phyloP scores from a whole-genome alignment of 2,888 invertebrate species.

The Urechis unicinctus region DNA sequence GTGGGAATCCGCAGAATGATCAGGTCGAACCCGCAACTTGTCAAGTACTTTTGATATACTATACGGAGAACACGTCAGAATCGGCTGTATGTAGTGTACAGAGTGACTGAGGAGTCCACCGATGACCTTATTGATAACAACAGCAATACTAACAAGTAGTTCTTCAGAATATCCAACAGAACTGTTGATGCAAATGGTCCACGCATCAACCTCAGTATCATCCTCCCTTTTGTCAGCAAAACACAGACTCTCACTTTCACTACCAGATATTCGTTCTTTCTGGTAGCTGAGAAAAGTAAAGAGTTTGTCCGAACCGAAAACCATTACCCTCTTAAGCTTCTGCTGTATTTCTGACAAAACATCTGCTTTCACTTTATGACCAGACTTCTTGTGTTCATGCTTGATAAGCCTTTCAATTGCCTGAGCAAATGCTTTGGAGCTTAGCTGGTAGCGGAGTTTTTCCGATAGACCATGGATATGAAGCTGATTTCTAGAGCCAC shows the following conservation, averaged over 20 bases:
- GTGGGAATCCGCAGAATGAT: conserved; percentile 16
- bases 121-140: conserved; percentile 23
- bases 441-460: conserved; percentile 22
- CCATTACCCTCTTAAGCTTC: conserved; percentile 18
- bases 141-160: conserved; percentile 24
- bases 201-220: conserved; percentile 11
- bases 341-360: conserved; percentile 19
- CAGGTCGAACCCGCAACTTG: conserved; percentile 22
- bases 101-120: conserved; percentile 23
- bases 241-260: conserved; percentile 23
- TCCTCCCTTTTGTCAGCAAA: conserved; percentile 21
- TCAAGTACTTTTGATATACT: conserved; percentile 23
- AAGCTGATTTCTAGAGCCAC: conserved; percentile 14
- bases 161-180: conserved; percentile 21
- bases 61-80: conserved; percentile 24
- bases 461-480: conserved; percentile 19
- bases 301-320: conserved; percentile 22
- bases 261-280: conserved; percentile 15
- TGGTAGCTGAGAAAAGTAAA: conserved; percentile 21
- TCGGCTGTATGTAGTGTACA: conserved; percentile 27
- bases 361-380: conserved; percentile 17
- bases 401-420: conserved; percentile 22
- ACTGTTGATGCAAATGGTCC: conserved; percentile 23
- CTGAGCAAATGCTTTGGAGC: conserved; percentile 19
- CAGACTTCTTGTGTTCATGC: conserved; percentile 21